A percentile compares a stretch with the other conserved stretches of the same genome.
Conservation (phyloP, 2,888 invertebrate species). For the Drosophila recens region DNA sequence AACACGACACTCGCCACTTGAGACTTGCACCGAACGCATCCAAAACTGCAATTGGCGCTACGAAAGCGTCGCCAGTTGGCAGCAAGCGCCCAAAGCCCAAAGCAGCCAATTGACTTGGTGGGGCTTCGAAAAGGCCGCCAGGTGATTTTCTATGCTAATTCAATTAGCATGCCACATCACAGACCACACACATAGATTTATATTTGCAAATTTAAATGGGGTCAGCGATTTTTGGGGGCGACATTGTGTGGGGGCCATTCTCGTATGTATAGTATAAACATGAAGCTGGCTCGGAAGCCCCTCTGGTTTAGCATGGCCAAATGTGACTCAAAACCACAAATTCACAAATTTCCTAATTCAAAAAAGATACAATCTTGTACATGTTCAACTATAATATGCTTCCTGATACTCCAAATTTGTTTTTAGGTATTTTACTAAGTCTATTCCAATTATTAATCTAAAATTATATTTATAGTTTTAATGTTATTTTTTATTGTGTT, state of each 20-base stretch:
- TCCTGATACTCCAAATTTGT: neutral
- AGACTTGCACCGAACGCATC: conserved; percentile 79
- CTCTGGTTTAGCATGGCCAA: conserved; percentile 13
- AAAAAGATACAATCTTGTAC: neutral
- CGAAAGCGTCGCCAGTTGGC: conserved; percentile 35
- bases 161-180: conserved; percentile 48
- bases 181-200: neutral
- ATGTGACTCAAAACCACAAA: conserved; percentile 6
- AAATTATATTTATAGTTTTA: no score
- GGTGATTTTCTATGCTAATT: conserved; percentile 62
- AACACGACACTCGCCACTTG: conserved; percentile 3
- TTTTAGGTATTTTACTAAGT: no score
- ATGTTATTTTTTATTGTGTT: no score
- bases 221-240: conserved; percentile 72
- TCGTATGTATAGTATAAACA: conserved; percentile 1
- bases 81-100: conserved; percentile 35
- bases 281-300: conserved; percentile 39
- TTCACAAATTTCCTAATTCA: neutral
- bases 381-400: neutral
- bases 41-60: conserved; percentile 71
- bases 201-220: conserved; percentile 59
- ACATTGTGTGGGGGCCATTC: conserved; percentile 53
- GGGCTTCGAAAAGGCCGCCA: conserved; percentile 69
- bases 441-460: no score
- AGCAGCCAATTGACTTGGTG: conserved; percentile 47